A percentile compares a stretch with the other conserved stretches of the same genome.
These are phyloP conservation scores for Drosophila monieri DNA, from an alignment of 2,888 invertebrate genomes.

Conservation along the genomic window DNA sequence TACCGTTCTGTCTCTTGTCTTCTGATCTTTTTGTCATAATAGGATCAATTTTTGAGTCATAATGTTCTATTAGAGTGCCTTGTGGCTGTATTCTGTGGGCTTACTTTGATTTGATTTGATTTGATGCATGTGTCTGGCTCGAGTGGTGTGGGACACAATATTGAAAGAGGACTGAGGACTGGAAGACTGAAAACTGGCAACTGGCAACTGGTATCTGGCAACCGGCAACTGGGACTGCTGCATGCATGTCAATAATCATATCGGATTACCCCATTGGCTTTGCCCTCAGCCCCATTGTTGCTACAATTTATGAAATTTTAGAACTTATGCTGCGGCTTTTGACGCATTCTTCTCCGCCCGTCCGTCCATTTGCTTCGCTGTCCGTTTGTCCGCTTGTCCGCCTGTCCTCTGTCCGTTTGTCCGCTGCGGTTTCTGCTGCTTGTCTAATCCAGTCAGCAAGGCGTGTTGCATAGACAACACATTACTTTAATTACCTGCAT, in stretches of 20 bases:
- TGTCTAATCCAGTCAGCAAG: constrained; percentile 51
- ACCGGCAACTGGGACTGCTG: constrained; percentile 40
- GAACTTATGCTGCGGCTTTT: constrained; percentile 76
- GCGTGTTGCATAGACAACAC: constrained; percentile 34
- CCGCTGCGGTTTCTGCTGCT: constrained; percentile 54
- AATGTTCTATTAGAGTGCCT: constrained; percentile 73
- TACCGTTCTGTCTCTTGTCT: not conserved
- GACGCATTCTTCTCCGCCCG: constrained; percentile 67
- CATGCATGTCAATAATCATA: constrained; percentile 77
- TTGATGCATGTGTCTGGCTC: constrained; percentile 34
- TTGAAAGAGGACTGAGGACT: constrained; percentile 10
- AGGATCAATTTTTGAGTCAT: constrained; percentile 75
- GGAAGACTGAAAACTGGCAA: constrained; percentile 3
- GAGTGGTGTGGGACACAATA: not conserved
- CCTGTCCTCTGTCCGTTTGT: constrained; percentile 3
- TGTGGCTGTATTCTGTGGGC: constrained; percentile 52
- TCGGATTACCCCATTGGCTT: constrained; percentile 76
- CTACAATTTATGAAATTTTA: constrained; percentile 78
- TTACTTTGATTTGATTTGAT: constrained; percentile 64
- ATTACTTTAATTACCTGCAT: constrained; percentile 49
- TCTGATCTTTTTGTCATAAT: constrained; percentile 54
- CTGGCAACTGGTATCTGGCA: constrained; percentile 12
- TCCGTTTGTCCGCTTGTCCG: not conserved
- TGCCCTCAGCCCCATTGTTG: constrained; percentile 69
- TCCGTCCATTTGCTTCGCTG: constrained; percentile 4